These are phyloP conservation scores for Halisarca cf. caerulea DNA, from an alignment of 37 sponge, comb jelly and placozoan genomes.

Conservation along the genomic window DNA sequence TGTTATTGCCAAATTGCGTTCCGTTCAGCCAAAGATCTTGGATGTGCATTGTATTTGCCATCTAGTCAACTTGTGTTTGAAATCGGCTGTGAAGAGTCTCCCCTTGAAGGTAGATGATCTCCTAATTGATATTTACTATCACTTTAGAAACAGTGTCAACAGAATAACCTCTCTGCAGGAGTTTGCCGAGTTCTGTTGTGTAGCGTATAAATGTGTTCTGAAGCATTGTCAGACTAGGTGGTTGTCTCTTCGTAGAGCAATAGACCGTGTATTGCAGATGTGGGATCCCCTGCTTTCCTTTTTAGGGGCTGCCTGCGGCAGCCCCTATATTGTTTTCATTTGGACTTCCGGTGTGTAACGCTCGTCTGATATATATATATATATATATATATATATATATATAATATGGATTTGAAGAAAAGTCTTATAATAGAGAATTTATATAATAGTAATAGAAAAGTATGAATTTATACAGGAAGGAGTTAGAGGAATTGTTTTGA, in stretches of 20 bases:
- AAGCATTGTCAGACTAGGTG: slow-evolving; percentile 48
- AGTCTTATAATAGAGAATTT: no score
- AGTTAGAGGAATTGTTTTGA: no score
- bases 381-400: no score
- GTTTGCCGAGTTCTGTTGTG: slow-evolving; percentile 15
- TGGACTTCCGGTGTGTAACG: no score
- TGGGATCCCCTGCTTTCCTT: slow-evolving; percentile 40
- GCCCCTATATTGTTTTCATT: no score
- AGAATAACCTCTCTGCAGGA: slow-evolving; percentile 25
- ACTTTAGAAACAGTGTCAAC: slow-evolving; percentile 43
- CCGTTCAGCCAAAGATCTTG: neutral
- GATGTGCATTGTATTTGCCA: slow-evolving; percentile 44
- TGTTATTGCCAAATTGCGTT: neutral
- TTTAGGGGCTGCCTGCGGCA: no score
- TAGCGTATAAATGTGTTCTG: slow-evolving; percentile 19
- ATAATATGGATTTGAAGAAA: no score
- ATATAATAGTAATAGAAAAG: no score
- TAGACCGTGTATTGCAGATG: slow-evolving; percentile 34
- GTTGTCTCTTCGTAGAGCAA: slow-evolving; percentile 25
- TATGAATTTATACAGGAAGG: no score
- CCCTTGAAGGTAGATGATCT: slow-evolving; percentile 39
- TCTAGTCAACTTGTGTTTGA: slow-evolving; percentile 24
- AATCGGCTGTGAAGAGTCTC: slow-evolving; percentile 38
- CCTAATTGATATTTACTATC: slow-evolving; percentile 42
- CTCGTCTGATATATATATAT: no score